Base-by-base conservation (phyloP, 2,113 vertebrate species). In the Callocephalon fimbriatum region DNA sequence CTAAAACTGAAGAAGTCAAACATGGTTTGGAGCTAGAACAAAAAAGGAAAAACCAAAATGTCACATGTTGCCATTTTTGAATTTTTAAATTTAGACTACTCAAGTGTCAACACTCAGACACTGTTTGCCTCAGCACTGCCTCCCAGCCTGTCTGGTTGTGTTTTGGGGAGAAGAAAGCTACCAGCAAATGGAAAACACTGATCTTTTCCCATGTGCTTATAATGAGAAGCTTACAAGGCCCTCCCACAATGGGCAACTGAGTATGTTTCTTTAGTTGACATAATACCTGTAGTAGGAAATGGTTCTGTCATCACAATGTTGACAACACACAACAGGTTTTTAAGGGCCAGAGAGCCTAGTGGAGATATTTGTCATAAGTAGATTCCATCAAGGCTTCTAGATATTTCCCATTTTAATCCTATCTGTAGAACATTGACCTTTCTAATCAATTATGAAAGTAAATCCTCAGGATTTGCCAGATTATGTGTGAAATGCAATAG, bases 371-470 rank as follows among this genome's bases (percentile, higher is more conserved):
- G 86, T 84, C 40, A 8, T 84, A 96, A 94, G 70, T 35, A 93
- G 97, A 96, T 94, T 97, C 76, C 82, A 86, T 93, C 93, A 81
- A 40, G 44, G 72, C 86, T 96, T 45, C 66, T 63, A 95, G 95
- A 93, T 95, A 92, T 96, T 97, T 96, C 94, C 93, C 63, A 73
- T 97, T 98, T 97, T 97, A 98, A 98, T 97, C 97, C 96, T 94
- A 72, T 68, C 29, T 94, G 94, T 97, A 94, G 95, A 96, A 91
- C 97, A 97, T 86, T 96, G 98, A 97, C 97, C 98, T 95, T 97
- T 94, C 96, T 95, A 98, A 98, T 98, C 98, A 98, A 95, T 97
- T 73, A 71, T 95, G 94, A 96, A 96, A 97, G 95, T 96, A 97
- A 97, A 97, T 97, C 98, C 95, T 83, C 32, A 51, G 97, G 97